Conservation (phyloP, 2,797 vertebrate genomes). For the Pantherophis alleghaniensis region DNA sequence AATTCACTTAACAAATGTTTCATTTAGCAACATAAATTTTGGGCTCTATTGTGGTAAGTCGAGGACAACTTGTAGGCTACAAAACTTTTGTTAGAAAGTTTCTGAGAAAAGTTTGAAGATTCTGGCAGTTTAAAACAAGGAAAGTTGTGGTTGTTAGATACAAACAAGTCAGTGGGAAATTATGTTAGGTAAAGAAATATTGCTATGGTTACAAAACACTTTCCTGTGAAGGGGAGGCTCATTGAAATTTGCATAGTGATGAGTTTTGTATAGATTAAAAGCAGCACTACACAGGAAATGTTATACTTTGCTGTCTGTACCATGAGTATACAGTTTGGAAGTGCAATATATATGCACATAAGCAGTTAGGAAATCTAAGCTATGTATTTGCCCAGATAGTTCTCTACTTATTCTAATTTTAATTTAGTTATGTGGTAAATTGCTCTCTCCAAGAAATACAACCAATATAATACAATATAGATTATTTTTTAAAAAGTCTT, state of each 20-base stretch:
- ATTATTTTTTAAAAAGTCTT: background rate
- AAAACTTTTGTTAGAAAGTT: constrained; percentile 46
- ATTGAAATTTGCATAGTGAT: constrained; percentile 56
- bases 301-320: constrained; percentile 3
- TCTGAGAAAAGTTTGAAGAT: constrained; percentile 48
- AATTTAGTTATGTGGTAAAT: constrained; percentile 31
- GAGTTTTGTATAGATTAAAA: constrained; percentile 50
- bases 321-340: background rate
- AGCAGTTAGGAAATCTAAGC: background rate
- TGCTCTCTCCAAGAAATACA: constrained; percentile 32
- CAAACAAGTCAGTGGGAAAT: constrained; percentile 64
- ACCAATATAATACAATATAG: constrained; percentile 28
- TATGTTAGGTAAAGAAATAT: constrained; percentile 67
- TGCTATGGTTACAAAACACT: constrained; percentile 66
- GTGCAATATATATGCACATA: background rate
- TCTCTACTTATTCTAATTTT: constrained; percentile 34
- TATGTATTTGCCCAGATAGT: constrained; percentile 17
- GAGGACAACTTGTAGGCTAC: constrained; percentile 20
- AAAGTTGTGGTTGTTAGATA: constrained; percentile 63
- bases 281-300: constrained; percentile 15
- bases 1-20: no score
- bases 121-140: constrained; percentile 49
- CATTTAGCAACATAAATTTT: no score
- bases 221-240: constrained; percentile 62
- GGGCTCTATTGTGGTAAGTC: background rate